Percentiles rank a stretch among this genome's conserved stretches.
Conservation (phyloP, 2,797 vertebrate species). For the Erethizon dorsatum region DNA sequence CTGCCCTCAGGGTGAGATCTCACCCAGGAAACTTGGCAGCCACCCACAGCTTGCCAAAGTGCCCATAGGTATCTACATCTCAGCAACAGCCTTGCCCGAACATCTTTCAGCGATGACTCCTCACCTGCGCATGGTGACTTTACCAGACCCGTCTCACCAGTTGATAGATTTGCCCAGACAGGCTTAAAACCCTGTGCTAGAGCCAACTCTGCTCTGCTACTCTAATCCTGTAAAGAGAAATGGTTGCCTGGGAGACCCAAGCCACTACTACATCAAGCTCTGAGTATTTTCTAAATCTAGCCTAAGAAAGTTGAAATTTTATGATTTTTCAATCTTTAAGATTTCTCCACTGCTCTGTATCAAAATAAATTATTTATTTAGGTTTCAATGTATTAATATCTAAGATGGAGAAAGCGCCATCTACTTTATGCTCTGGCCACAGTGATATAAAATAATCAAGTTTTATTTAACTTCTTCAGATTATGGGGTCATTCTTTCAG, state of each 20-base stretch:
- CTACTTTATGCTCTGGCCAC: not conserved
- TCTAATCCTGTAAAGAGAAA: not conserved
- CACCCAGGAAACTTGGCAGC: not conserved
- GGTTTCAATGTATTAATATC: conserved; percentile 35
- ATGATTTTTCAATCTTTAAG: not conserved
- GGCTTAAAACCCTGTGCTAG: not conserved
- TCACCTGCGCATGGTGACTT: not conserved
- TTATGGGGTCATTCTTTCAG: conserved; percentile 7
- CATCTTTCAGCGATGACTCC: not conserved
- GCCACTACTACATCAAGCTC: not conserved
- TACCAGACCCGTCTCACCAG: not conserved
- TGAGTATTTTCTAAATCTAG: not conserved
- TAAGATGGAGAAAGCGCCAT: not conserved
- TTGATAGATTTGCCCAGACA: not conserved
- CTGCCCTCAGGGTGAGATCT: not conserved
- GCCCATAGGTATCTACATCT: not conserved
- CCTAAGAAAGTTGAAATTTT: not conserved
- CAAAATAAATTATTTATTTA: conserved; percentile 47
- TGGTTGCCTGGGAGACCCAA: not conserved
- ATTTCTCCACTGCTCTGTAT: not conserved
- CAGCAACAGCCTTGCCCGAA: not conserved
- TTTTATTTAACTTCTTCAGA: conserved; percentile 17
- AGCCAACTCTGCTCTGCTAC: too few species aligned
- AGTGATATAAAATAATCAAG: conserved; percentile 2
- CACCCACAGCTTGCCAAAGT: not conserved